Evolutionary conservation across 2,888 invertebrate species (phyloP), one percentile per base, ranked within the genome.

Genomic region (Galeopsomyia nigrocyanea): DNA sequence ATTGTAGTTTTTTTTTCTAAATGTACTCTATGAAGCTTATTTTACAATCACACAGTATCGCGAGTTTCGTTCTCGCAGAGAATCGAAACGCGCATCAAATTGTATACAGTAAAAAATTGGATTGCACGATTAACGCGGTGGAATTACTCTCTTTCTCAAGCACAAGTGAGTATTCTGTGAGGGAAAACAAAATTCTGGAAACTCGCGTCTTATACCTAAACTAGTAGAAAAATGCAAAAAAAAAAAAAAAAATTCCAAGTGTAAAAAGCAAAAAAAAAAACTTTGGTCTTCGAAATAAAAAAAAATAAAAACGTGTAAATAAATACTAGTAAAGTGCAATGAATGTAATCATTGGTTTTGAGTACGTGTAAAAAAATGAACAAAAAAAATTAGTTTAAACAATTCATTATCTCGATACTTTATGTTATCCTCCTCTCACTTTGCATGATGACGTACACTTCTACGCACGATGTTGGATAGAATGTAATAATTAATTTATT

Each of bases 401-500:
- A 56, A 22, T 14, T 22, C 17, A 10, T 39, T 39, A 39, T 39
- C 7, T 39, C 7, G 39, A 39, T 39, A 39, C 39, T 39, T 10
- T 39, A 10, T 5, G 39, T 39, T 39, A 39, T 39, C 7, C 7
- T 49, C 62, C 26, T 31, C 13, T 46, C 51, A 9, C 19, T 53
- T 60, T 9, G 13, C 62, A 39, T 19, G 39, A n/a, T 17, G 47
- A 55, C 22, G 17, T 39, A 21, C 46, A 67, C 39, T 49, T 68
- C 65, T 62, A 61, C 63, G 60, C 66, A 68, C 62, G 71, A 71
- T 74, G 77, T 78, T 80, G 39, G 76, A 79, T 80, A 80, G 77
- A 77, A 79, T 79, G 79, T 77, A 78, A 79, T 79, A 78, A 81
- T 81, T 79, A 79, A 80, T 80, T 71, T 80, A 80, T 81, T 79